These are phyloP conservation scores for Anas bernieri DNA, from an alignment of 2,797 vertebrate species.

Conservation along the genomic window DNA sequence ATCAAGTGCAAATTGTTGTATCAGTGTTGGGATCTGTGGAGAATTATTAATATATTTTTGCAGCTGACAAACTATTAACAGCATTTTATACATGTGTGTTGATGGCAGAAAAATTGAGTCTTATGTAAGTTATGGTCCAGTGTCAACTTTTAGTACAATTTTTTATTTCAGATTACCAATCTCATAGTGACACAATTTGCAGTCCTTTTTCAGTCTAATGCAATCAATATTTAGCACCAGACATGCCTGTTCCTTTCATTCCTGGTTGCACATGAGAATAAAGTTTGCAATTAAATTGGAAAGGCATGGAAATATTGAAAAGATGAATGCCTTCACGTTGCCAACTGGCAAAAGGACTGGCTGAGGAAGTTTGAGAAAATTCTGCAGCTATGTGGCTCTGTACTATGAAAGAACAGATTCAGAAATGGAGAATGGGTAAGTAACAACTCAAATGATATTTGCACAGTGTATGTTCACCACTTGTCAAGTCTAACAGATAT, in stretches of 20 bases:
- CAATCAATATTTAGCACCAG: constrained; percentile 29
- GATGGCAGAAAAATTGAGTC: not conserved
- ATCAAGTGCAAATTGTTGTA: not conserved
- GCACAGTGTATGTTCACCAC: not conserved
- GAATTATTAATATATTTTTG: not conserved
- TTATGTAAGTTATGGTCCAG: not conserved
- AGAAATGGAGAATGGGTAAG: not conserved
- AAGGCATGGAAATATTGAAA: constrained; percentile 14
- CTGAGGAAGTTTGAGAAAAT: not conserved
- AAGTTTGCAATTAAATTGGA: constrained; percentile 55
- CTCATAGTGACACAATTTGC: not conserved
- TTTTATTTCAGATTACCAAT: constrained; percentile 21
- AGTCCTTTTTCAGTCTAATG: constrained; percentile 9
- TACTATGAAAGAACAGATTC: not conserved
- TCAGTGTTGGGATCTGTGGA: not conserved
- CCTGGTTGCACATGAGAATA: constrained; percentile 44
- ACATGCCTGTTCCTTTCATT: constrained; percentile 27
- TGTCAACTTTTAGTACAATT: not conserved
- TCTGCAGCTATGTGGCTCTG: not conserved
- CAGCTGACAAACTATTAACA: not conserved
- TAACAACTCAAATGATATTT: not conserved
- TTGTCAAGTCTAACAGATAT: constrained; percentile 26
- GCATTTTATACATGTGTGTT: not conserved
- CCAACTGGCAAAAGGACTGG: not conserved
- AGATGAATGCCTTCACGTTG: constrained; percentile 12